Evolutionary conservation across 2,113 vertebrate genomes (phyloP), one percentile per base, ranked within the genome.

Genomic region (Arvicanthis niloticus): DNA sequence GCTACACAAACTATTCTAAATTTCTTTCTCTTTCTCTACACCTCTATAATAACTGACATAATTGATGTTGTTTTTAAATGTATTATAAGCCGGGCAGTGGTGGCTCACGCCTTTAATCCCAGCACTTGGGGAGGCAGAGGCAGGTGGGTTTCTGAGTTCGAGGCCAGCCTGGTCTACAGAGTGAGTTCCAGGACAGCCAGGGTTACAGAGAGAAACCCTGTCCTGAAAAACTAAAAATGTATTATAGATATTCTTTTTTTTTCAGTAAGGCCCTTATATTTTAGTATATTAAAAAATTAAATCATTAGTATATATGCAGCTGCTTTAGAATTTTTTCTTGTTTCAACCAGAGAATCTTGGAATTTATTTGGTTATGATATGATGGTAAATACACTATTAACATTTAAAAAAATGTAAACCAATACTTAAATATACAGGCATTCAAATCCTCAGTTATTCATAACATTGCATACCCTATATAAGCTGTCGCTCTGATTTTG

Each of bases 1-100:
- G 24, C 88, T 86, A 81, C 37, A 48, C 11, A 81, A 15, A 81
- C 4, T 93, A 88, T 87, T 96, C 87, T 94, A 90, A 95, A 89
- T 15, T 58, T 62, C n/a, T 87, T 84, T 19, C 13, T 81, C 29
- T 62, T 91, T 96, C 68, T n/a, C 31, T 68, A 45, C 17, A 51
- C 17, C 53, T 19, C 78, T 84, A 45, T 89, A 91, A 95, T 80
- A 9, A 92, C 12, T 88, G 9, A 56, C 34, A 96, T 81, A 91
- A 10, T 67, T 92, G 45, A 93, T 89, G 31, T 93, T 96, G 76
- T 53, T 42, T 17, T 26, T 0, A 65, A 34, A n/a, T 88, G 92
- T 1, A 22, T 45, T 82, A 45, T 11, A 90, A 7, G 51, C 51
- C 51, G 10, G 51, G 51, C 51, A 51, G 51, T 51, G 51, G 51